Evolutionary conservation across 2,113 vertebrate genomes (phyloP).

Genomic region (Gulo gulo): DNA sequence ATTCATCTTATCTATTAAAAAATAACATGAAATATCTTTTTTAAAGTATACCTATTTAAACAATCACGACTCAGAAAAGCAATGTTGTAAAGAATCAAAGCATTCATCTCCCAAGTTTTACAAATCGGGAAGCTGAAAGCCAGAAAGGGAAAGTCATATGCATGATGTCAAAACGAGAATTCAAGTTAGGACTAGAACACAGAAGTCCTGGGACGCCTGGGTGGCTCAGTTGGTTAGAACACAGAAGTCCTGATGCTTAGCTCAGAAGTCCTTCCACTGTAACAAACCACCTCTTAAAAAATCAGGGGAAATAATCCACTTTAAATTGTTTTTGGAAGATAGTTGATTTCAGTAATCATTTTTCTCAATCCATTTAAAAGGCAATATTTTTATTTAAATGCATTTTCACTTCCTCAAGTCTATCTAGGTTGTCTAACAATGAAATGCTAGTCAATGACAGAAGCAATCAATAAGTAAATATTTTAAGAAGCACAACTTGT

Average conservation of each 20-base stretch:
- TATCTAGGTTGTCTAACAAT: conserved; percentile 30
- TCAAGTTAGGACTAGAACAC: background rate
- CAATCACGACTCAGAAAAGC: background rate
- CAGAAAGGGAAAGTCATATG: background rate
- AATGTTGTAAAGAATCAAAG: conserved; percentile 44
- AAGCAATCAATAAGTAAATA: conserved; percentile 12
- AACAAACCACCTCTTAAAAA: background rate
- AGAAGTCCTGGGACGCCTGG: background rate
- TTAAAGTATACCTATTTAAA: background rate
- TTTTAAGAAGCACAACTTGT: background rate
- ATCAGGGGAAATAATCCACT: background rate
- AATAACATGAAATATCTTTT: background rate
- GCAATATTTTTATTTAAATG: background rate
- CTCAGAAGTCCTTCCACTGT: background rate
- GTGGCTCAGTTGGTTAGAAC: too few relatives aligned
- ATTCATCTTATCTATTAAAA: background rate
- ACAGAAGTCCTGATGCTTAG: background rate
- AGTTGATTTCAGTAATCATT: conserved; percentile 4
- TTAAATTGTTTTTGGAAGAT: background rate
- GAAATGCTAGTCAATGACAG: background rate
- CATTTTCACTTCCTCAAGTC: conserved; percentile 20
- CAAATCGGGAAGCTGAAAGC: background rate
- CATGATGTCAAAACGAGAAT: background rate
- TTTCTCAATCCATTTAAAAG: conserved; percentile 23
- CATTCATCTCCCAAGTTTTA: conserved; percentile 1